Base-by-base conservation (phyloP, 2,797 vertebrate genomes). In the Oreochromis mossambicus region DNA sequence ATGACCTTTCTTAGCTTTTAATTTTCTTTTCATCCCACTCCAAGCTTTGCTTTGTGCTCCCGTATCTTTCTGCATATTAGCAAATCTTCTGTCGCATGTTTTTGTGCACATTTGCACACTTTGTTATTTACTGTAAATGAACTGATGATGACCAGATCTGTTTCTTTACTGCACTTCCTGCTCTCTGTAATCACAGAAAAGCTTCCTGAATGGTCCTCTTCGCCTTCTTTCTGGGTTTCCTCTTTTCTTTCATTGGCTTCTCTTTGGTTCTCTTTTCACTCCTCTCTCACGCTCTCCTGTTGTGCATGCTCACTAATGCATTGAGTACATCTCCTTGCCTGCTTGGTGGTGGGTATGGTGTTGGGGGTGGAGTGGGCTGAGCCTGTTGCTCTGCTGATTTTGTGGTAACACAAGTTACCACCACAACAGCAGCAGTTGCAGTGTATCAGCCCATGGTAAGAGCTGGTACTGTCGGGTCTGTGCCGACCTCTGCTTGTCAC, bases 401-500 rank as follows among this genome's bases (percentile, higher is more conserved):
- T 94, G 93, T 94, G 87, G 91, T n/a, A 21, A 90, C 84, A 83
- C 79, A 88, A 13, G 88, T 95, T 91, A 84, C 93, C 93, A 34
- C 94, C 93, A 34, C 94, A 79, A 86, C 93, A 89, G 93, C 91
- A 77, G 92, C 51, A 5, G 43, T 83, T 68, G 83, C 80, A 79
- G 92, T 50, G n/a, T 43, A 46, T 83, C 88, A 89, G 95, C 92
- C 75, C 32, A 32, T 91, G 91, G 97, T 98, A 97, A 98, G 94
- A 96, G 95, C 94, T 90, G 97, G 91, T 97, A 98, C 97, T 96
- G 97, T 96, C 95, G 95, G 41, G 97, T 97, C 98, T 98, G 97
- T 88, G 97, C 97, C 97, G 97, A 96, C 96, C 97, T 97, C 97
- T 97, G 96, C 96, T 95, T 97, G 95, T 95, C 91, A 77, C 95